These are phyloP conservation scores for Bhutanitis thaidina DNA, from an alignment of 2,888 invertebrate genomes.

Conservation along the genomic window DNA sequence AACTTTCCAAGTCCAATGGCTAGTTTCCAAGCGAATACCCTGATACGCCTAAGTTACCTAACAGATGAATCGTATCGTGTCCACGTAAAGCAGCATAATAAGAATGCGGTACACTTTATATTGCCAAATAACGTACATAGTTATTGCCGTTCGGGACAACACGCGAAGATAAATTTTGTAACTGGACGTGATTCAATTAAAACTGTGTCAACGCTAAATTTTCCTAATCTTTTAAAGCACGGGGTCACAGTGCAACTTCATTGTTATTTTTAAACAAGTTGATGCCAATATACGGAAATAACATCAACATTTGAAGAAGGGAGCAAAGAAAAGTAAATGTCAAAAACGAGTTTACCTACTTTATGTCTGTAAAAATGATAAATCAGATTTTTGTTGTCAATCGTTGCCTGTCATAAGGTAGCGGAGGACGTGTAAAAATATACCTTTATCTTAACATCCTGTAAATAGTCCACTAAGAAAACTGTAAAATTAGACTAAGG, in stretches of 20 bases:
- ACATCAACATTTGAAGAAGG: background rate
- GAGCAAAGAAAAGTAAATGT: too few relatives aligned
- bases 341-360: too few relatives aligned
- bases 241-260: background rate
- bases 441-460: too few relatives aligned
- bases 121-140: conserved; percentile 37
- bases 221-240: background rate
- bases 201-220: conserved; percentile 7
- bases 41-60: conserved; percentile 6
- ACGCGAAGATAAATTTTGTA: conserved; percentile 26
- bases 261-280: background rate
- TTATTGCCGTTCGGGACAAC: conserved; percentile 30
- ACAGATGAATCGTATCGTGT: conserved; percentile 19
- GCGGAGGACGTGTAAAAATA: too few relatives aligned
- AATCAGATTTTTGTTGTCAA: too few relatives aligned
- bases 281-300: background rate
- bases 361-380: too few relatives aligned
- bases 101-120: conserved; percentile 34
- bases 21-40: background rate
- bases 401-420: too few relatives aligned
- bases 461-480: too few relatives aligned
- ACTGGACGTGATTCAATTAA: conserved; percentile 22
- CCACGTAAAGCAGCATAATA: conserved; percentile 29
- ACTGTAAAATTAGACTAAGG: too few relatives aligned
- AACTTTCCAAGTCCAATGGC: background rate